Evolutionary conservation across 1,140 invertebrate genomes (phyloP), one percentile per base, ranked within the genome.

Genomic region (Polyergus mexicanus): DNA sequence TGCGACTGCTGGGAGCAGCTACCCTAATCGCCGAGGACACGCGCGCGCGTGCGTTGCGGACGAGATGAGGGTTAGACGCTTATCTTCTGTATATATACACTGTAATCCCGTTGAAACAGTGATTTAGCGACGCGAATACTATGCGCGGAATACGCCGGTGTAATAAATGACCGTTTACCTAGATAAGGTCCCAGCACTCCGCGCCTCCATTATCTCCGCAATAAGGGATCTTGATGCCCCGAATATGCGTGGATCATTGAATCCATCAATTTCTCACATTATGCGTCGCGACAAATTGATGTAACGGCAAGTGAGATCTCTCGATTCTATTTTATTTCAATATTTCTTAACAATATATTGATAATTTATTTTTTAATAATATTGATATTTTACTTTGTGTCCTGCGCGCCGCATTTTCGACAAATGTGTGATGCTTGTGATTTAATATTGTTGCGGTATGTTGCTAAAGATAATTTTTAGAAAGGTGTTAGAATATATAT

Each of bases 91-190:
- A 54, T n/a, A 54, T 56, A 62, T 51, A 54, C 66, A 54, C 54
- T 13, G 19, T 81, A 81, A 81, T 81, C 78, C 68, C 32, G 78
- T 74, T 83, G 78, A 83, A 83, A 83, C 78, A n/a, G 38, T 60
- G 68, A 83, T 81, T 72, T 83, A 83, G 68, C 41, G 68, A 25
- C 3, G 38, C 68, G 38, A 72, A 71, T 47, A 25, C 51, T 35
- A 13, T 28, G 38, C 66, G 10, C 44, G 25, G 66, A 35, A 72
- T 81, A 38, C 71, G 68, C 5, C 19, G 25, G 32, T 74, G 54
- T 83, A 83, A 83, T 74, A 60, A 83, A 83, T 32, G 68, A 47
- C 54, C 78, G 68, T 83, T 83, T 83, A 83, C 78, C 68, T 38
- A 72, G 68, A 83, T 83, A 83, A 25, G 47, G 47, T 51, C 47